A percentile compares a stretch with the other conserved stretches of the same genome.
phyloP scores from a whole-genome alignment of 2,888 invertebrate genomes.

The Beris morrisii region DNA sequence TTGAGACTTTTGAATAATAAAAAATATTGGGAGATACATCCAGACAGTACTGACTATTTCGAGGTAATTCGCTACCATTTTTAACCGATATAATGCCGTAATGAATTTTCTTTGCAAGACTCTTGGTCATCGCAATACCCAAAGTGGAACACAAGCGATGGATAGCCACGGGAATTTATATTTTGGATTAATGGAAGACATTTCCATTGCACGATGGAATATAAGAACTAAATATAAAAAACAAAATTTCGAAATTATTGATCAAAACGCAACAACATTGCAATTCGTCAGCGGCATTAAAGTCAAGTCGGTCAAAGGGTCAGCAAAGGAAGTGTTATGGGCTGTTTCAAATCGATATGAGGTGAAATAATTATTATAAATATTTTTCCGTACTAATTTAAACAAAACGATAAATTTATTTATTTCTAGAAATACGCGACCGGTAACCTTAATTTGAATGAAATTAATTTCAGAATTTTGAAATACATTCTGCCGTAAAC shows the following conservation, averaged over 20 bases:
- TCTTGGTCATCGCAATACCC: conserved; percentile 63
- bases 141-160: conserved; percentile 72
- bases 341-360: conserved; percentile 71
- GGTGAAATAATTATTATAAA: conserved; percentile 42
- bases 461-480: conserved; percentile 69
- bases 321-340: conserved; percentile 64
- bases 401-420: conserved; percentile 2
- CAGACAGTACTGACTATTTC: neutral
- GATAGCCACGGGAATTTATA: conserved; percentile 67
- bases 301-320: conserved; percentile 59
- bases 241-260: conserved; percentile 61
- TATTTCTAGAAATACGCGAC: conserved; percentile 60
- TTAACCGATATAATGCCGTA: no score
- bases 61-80: neutral
- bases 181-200: conserved; percentile 69
- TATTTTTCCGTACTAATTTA: neutral
- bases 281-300: conserved; percentile 77
- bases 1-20: conserved; percentile 62
- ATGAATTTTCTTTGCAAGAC: no score
- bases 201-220: conserved; percentile 75
- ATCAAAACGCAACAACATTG: conserved; percentile 62
- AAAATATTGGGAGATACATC: conserved; percentile 55
- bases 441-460: conserved; percentile 59
- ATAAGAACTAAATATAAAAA: conserved; percentile 62
- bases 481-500: conserved; percentile 39